A percentile compares a stretch with the other conserved stretches of the same genome.
Evolutionary conservation across 1,140 invertebrate genomes (phyloP).

Genomic region (Trigoniulus corallinus): DNA sequence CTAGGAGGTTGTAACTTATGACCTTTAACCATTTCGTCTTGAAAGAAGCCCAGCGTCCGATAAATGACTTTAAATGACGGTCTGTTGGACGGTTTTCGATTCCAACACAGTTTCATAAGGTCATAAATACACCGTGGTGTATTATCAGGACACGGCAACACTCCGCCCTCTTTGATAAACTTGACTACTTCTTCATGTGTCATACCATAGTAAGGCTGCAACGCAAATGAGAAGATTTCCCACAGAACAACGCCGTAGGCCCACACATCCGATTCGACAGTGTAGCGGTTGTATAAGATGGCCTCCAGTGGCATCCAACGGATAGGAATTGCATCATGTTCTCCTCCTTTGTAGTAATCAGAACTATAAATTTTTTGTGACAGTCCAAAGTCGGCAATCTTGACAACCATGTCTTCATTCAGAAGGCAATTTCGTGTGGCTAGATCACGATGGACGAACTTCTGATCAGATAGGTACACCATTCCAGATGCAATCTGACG

Average conservation of each 20-base stretch:
- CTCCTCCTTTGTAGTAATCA: conserved; percentile 73
- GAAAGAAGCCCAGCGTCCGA: conserved; percentile 12
- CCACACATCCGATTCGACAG: conserved; percentile 84
- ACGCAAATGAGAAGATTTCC: conserved; percentile 86
- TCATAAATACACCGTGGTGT: conserved; percentile 79
- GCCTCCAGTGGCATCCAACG: conserved; percentile 92
- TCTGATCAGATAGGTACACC: conserved; percentile 83
- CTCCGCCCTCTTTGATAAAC: conserved; percentile 78
- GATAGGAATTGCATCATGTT: conserved; percentile 82
- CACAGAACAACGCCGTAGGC: conserved; percentile 82
- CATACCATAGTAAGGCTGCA: conserved; percentile 88
- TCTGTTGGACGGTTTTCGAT: conserved; percentile 57
- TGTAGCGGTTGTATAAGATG: conserved; percentile 86
- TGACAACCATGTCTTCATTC: conserved; percentile 81
- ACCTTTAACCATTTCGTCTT: conserved; percentile 11
- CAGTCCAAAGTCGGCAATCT: conserved; percentile 90
- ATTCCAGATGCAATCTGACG: conserved; percentile 80
- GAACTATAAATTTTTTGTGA: conserved; percentile 79
- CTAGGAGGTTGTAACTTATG: conserved; percentile 3
- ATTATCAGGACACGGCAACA: conserved; percentile 71
- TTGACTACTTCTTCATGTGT: conserved; percentile 88
- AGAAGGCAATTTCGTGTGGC: conserved; percentile 92
- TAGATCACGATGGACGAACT: conserved; percentile 90
- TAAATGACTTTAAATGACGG: conserved; percentile 51
- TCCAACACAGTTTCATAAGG: conserved; percentile 86